Percentiles rank a stretch among this genome's conserved stretches.
These are phyloP conservation scores for Antheraea yamamai DNA, from an alignment of 2,888 invertebrate species.

Conservation along the genomic window DNA sequence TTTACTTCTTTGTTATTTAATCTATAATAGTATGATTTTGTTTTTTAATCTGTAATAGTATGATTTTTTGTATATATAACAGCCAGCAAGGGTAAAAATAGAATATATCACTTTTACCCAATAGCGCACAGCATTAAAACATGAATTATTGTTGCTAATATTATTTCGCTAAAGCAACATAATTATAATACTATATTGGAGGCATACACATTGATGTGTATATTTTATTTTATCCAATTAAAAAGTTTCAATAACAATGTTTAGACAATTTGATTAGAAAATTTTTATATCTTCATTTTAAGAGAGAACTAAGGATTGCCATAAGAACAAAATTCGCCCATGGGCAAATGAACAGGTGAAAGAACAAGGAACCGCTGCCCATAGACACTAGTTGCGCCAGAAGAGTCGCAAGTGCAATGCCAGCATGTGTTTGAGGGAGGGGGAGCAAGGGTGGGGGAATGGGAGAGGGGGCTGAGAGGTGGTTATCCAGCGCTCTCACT, in stretches of 20 bases:
- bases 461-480: too few species aligned
- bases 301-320: background rate
- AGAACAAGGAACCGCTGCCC: too few species aligned
- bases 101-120: background rate
- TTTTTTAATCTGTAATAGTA: background rate
- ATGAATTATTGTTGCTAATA: background rate
- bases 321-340: background rate
- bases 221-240: background rate
- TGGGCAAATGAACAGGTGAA: too few species aligned
- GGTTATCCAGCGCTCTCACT: too few species aligned
- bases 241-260: background rate
- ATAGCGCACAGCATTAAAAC: background rate
- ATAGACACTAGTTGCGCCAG: too few species aligned
- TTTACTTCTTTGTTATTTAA: background rate
- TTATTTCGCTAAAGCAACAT: slow-evolving; percentile 1
- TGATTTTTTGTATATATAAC: too few species aligned
- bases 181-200: background rate
- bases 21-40: background rate
- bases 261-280: background rate
- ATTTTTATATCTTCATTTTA: background rate
- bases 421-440: too few species aligned
- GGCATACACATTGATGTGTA: background rate
- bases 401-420: too few species aligned
- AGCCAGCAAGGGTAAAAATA: background rate
- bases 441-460: too few species aligned